Evolutionary conservation across 30 jellyfish, hydroid and myxozoan genomes (phyloP).

Genomic region (Hydractinia echinata): DNA sequence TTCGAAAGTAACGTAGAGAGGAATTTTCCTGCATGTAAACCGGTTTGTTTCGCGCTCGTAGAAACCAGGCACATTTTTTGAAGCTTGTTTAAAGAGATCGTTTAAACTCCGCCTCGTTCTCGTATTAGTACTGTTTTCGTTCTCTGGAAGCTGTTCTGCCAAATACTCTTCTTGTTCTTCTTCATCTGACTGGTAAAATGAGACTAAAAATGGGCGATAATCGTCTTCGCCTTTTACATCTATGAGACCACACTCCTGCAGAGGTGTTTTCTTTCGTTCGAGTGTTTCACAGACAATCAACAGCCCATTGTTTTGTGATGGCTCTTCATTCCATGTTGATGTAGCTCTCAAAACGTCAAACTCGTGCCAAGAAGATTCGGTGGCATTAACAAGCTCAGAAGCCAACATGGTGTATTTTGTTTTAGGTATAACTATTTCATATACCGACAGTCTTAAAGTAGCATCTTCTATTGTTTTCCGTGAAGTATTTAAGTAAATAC

Average conservation of each 20-base stretch:
- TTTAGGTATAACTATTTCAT: conserved; percentile 58
- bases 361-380: conserved; percentile 64
- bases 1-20: conserved; percentile 71
- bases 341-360: conserved; percentile 58
- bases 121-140: no score
- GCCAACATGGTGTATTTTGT: conserved; percentile 46
- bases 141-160: no score
- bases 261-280: conserved; percentile 29
- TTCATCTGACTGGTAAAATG: conserved; percentile 61
- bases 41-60: no score
- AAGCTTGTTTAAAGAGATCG: no score
- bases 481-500: conserved; percentile 38
- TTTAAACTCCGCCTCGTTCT: no score
- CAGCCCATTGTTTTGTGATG: conserved; percentile 69
- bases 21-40: conserved; percentile 50
- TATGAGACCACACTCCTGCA: conserved; percentile 59
- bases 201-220: conserved; percentile 74
- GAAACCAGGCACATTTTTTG: no score
- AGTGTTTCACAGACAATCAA: conserved; percentile 56
- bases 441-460: conserved; percentile 38
- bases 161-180: conserved; percentile 10
- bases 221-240: conserved; percentile 78
- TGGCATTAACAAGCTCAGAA: conserved; percentile 40
- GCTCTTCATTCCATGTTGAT: conserved; percentile 61
- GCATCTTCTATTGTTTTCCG: neutral